phyloP scores from a whole-genome alignment of 30 jellyfish, hydroid and myxozoan genomes.

The Rhopilema esculentum region DNA sequence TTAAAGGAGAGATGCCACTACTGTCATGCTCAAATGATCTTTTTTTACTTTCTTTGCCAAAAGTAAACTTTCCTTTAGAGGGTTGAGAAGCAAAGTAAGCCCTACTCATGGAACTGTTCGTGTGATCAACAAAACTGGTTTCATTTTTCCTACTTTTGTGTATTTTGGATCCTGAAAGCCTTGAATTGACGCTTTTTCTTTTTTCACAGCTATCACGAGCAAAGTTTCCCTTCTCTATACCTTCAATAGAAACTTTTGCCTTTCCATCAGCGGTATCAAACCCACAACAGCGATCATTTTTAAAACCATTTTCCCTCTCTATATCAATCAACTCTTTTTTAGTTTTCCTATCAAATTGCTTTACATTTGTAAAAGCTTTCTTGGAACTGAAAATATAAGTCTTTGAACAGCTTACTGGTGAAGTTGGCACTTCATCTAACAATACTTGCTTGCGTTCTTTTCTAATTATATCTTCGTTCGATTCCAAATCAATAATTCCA shows the following conservation, averaged over 20 bases:
- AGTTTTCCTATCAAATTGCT: not conserved
- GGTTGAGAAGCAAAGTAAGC: not conserved
- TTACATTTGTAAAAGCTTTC: not conserved
- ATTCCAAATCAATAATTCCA: not conserved
- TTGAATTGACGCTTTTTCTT: not conserved
- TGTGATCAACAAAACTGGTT: too few species aligned
- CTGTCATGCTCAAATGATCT: not conserved
- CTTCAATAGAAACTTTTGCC: not conserved
- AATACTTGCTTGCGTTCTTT: not conserved
- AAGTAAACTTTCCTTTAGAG: not conserved
- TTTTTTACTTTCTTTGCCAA: not conserved
- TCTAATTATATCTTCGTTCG: not conserved
- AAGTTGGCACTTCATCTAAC: not conserved
- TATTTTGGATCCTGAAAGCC: too few species aligned
- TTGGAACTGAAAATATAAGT: not conserved
- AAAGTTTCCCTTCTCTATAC: not conserved
- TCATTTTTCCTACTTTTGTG: too few species aligned
- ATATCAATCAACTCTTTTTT: not conserved
- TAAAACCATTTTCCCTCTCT: not conserved
- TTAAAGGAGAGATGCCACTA: slow-evolving; percentile 12
- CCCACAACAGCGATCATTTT: not conserved
- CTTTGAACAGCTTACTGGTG: not conserved
- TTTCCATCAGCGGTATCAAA: not conserved
- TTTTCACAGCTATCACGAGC: not conserved
- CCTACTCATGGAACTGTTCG: too few species aligned